Conservation (phyloP, 2,113 vertebrate species). For the Psettodes erumei region DNA sequence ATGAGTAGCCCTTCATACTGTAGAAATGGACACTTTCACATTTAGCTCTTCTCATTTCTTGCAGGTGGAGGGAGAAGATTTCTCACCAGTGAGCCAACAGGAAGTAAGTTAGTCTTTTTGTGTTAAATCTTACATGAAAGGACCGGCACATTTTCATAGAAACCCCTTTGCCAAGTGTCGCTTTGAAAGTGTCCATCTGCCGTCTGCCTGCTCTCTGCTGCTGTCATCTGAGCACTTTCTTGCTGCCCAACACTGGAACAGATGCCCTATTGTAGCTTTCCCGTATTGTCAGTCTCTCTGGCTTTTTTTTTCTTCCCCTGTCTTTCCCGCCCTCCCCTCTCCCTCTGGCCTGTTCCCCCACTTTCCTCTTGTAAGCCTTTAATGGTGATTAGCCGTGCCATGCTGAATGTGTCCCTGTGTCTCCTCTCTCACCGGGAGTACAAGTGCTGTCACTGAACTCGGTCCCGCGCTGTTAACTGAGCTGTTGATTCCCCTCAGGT, state of each 20-base stretch:
- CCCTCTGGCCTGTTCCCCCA: slow-evolving; percentile 16
- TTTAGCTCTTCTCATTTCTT: slow-evolving; percentile 7
- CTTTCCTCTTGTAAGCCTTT: slow-evolving; percentile 69
- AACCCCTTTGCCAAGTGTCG: background rate
- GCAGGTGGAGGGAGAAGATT: background rate
- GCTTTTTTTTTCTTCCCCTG: slow-evolving; percentile 10
- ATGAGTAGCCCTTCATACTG: background rate
- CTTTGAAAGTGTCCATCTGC: slow-evolving; percentile 3
- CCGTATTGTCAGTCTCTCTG: slow-evolving; percentile 33
- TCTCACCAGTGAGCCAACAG: background rate
- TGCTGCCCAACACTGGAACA: slow-evolving; percentile 47
- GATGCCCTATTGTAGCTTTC: slow-evolving; percentile 53
- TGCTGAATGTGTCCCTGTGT: slow-evolving; percentile 63
- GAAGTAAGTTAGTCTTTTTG: slow-evolving; percentile 17
- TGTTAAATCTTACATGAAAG: slow-evolving; percentile 11
- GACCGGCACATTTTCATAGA: background rate
- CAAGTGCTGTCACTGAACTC: slow-evolving; percentile 67
- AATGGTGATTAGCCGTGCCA: slow-evolving; percentile 65
- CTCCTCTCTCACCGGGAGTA: slow-evolving; percentile 50
- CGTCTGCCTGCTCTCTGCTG: slow-evolving; percentile 8
- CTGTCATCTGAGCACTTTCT: slow-evolving; percentile 27
- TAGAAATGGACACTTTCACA: background rate
- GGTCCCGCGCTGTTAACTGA: slow-evolving; percentile 61
- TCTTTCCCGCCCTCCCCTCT: slow-evolving; percentile 32
- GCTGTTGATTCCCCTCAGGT: slow-evolving; percentile 72